Base-by-base conservation (phyloP, 2,113 vertebrate genomes). In the Chaetodon trifascialis region DNA sequence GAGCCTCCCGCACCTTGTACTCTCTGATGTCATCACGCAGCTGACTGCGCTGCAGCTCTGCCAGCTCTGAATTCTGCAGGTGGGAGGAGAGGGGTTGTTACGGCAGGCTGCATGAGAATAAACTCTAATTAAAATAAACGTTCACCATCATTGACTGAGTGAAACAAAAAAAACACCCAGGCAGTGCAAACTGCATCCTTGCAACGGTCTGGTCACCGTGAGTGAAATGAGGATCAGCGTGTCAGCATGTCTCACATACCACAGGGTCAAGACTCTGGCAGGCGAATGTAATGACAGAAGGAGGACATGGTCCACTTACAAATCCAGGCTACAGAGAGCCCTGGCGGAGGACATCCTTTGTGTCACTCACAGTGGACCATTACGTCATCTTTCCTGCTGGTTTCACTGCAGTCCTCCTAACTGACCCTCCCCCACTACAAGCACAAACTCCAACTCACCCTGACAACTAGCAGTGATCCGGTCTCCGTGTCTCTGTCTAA, bases 11-110 rank as follows among this genome's bases (percentile, higher is more conserved):
- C 86, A 99, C 96, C 89, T 99, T 99, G 84, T 97, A 99, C 78
- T 99, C 98, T 81, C 98, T 96, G 86, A 99, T 96, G 91, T 99
- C 98, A 73, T 99, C 98, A 16, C 97, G 96, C 77, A 99, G 95
- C 68, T 98, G 97, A 64, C 92, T 79, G 38, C 97, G 96, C 90
- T 99, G 98, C 54, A 97, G 93, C 86, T 99, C 97, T 60, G 95
- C 95, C 1, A 97, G 96, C 88, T 98, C 97, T 23, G 96, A 97
- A 62, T 94, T 96, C 98, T 99, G 88, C 16, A 73, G 17, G 30
- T 25, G 69, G 11, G 9, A 49, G 30, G 0, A 64, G 0, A 23
- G 17, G 12, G 23, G 40, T 51, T 34, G 19, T 58, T 72, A 14
- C 5, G 4, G 21, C 5, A 54, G 49, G 36, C 0, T 5, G 38